Conservation (phyloP, 2,113 vertebrate genomes). For the Thalassoma bifasciatum region DNA sequence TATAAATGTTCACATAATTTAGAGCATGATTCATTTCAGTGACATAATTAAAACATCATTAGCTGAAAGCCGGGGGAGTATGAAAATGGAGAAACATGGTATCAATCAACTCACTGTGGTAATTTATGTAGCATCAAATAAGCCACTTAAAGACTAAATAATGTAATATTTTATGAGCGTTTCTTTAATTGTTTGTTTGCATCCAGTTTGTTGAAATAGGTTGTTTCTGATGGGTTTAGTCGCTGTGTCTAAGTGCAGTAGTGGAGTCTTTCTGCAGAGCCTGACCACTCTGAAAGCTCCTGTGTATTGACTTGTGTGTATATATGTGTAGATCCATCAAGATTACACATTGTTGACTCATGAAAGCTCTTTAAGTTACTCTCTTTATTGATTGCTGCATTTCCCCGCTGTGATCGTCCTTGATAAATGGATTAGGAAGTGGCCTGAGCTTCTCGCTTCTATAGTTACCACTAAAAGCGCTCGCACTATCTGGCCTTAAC, state of each 20-base stretch:
- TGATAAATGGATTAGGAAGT: slow-evolving; percentile 65
- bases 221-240: background rate
- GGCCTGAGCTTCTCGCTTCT: slow-evolving; percentile 42
- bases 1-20: no score
- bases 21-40: no score
- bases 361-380: slow-evolving; percentile 56
- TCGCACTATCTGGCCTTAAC: slow-evolving; percentile 11
- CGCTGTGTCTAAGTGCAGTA: background rate
- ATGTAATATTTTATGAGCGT: no score
- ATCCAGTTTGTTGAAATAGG: background rate
- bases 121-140: no score
- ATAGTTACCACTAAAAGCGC: slow-evolving; percentile 49
- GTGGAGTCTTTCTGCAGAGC: slow-evolving; percentile 14
- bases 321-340: slow-evolving; percentile 59
- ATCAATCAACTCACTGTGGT: no score
- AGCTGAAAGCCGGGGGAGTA: no score
- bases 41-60: no score
- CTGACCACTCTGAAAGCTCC: slow-evolving; percentile 28
- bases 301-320: slow-evolving; percentile 47
- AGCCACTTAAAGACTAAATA: no score
- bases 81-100: no score
- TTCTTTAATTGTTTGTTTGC: no score
- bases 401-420: slow-evolving; percentile 40
- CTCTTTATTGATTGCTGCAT: slow-evolving; percentile 61
- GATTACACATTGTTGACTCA: slow-evolving; percentile 53